Evolutionary conservation across 2,888 invertebrate genomes (phyloP).

Genomic region (Athripsodes cinereus): DNA sequence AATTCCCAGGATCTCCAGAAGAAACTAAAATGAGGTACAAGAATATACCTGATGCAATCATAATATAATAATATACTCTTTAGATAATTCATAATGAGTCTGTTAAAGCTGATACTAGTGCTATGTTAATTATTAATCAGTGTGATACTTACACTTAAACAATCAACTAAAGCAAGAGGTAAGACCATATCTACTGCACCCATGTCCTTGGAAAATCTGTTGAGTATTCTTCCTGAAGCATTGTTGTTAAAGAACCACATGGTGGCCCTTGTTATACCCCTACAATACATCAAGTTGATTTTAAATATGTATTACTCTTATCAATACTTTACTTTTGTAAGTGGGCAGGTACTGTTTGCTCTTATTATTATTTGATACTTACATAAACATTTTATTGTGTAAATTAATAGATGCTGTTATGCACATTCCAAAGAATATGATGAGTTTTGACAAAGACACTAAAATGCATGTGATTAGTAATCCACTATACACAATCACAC

Average conservation of each 20-base stretch:
- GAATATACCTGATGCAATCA: too few species aligned
- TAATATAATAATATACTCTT: too few species aligned
- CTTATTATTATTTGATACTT: too few species aligned
- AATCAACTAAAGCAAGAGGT: conserved; percentile 49
- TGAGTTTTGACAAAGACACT: conserved; percentile 50
- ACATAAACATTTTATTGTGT: conserved; percentile 71
- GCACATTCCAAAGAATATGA: conserved; percentile 66
- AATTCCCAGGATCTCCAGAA: conserved; percentile 60
- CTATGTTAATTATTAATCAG: too few species aligned
- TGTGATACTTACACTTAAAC: conserved; percentile 49
- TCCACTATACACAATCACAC: conserved; percentile 50
- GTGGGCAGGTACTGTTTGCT: background rate
- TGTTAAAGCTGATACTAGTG: too few species aligned
- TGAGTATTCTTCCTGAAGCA: conserved; percentile 55
- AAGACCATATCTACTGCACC: conserved; percentile 51
- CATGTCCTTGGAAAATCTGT: conserved; percentile 65
- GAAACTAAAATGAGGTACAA: too few species aligned
- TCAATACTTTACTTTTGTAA: background rate
- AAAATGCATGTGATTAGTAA: conserved; percentile 47
- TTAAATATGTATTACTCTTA: background rate
- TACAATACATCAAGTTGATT: conserved; percentile 29
- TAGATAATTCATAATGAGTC: too few species aligned
- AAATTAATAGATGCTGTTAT: conserved; percentile 66
- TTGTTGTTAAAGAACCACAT: conserved; percentile 77
- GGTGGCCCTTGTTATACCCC: conserved; percentile 61